A percentile compares a stretch with the other conserved stretches of the same genome.
phyloP scores from a whole-genome alignment of 2,113 vertebrate species.

The Cyphomyrus plagiostoma region DNA sequence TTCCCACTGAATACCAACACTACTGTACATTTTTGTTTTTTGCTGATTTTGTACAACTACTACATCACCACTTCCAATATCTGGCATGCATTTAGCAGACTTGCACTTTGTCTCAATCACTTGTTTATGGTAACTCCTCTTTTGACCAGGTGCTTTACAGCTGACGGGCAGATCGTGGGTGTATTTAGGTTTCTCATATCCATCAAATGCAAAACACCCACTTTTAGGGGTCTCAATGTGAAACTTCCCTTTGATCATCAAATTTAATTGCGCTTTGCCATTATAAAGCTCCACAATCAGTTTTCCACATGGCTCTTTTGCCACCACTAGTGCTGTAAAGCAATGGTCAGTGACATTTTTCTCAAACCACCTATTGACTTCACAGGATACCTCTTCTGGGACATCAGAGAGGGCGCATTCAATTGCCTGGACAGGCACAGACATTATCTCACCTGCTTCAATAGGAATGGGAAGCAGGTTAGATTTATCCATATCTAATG shows the following conservation, averaged over 20 bases:
- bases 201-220: slow-evolving; percentile 11
- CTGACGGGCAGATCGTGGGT: slow-evolving; percentile 21
- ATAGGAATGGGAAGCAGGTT: slow-evolving; percentile 72
- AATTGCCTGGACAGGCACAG: slow-evolving; percentile 82
- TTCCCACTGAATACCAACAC: slow-evolving; percentile 16
- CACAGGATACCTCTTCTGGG: slow-evolving; percentile 49
- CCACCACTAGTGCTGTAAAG: slow-evolving; percentile 71
- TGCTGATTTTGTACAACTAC: background rate
- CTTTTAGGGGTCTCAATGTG: slow-evolving; percentile 34
- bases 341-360: slow-evolving; percentile 54
- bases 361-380: slow-evolving; percentile 73
- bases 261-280: slow-evolving; percentile 68
- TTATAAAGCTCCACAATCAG: slow-evolving; percentile 79
- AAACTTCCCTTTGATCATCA: slow-evolving; percentile 66
- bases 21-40: slow-evolving; percentile 10
- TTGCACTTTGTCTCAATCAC: background rate
- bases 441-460: slow-evolving; percentile 69
- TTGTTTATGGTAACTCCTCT: background rate
- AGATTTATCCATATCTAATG: slow-evolving; percentile 54
- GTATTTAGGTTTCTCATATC: background rate
- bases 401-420: slow-evolving; percentile 75
- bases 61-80: background rate
- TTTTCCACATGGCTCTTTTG: slow-evolving; percentile 74
- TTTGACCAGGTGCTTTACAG: background rate
- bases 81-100: background rate